Evolutionary conservation across 1,140 invertebrate species (phyloP), one percentile per base, ranked within the genome.

Genomic region (Meloidogyne floridensis): DNA sequence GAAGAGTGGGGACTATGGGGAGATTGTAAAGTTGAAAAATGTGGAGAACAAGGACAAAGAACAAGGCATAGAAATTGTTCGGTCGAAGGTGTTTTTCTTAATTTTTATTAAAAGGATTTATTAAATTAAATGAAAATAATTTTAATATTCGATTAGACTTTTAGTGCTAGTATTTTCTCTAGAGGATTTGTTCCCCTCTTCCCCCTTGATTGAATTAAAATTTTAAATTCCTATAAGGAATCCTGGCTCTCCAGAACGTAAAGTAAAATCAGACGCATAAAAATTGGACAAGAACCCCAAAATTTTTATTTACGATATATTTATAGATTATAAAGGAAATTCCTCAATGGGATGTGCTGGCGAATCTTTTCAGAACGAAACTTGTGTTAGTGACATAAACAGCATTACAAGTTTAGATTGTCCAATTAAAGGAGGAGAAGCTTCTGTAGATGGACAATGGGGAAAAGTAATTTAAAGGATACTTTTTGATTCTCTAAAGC

Each of bases 1-100:
- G 75, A 81, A 32, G 84, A 86, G 42, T 84, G 84, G 86, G 20
- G 51, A 47, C 7, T 11, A 4, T 89, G 88, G 88, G 71, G 82
- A 56, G 81, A 84, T 13, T 88, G 88, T 83, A 77, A 79, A 42
- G 18, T 77, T 32, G 82, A 74, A 20, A 70, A 18, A 51, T 87
- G 86, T 83, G 86, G 77, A 9, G 70, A 69, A 54, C 53, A 59
- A 54, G 72, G 56, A 10, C 43, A 84, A 43, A 78, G 51, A 59
- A 71, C 72, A 47, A 74, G 81, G 75, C 20, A 81, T 47, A 53
- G 84, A 43, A 80, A 47, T 13, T 56, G 32, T 71, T 78, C 73
- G 11, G 20, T 10, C 32, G 72, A 82, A 56, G 82, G 65, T 32
- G 8, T n/a, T 15, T 47, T 11, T 32, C 32, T 11, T 11, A 75